These are phyloP conservation scores for Colletes gigas DNA, from an alignment of 1,140 invertebrate genomes.

Conservation along the genomic window DNA sequence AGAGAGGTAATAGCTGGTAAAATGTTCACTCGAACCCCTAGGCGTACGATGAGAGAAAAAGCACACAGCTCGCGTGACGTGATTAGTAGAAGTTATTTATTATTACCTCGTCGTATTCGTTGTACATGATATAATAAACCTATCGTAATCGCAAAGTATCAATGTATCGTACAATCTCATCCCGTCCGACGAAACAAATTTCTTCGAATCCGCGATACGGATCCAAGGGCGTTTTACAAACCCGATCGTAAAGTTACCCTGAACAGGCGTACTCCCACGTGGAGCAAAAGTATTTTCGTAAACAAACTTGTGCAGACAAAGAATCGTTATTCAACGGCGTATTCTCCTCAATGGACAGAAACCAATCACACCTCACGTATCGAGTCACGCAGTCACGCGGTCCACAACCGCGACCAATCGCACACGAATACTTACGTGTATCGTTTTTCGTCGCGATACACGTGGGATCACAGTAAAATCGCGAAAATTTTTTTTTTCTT, in stretches of 20 bases:
- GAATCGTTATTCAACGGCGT: conserved; percentile 16
- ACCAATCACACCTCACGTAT: conserved; percentile 30
- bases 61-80: not conserved
- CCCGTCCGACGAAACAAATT: not conserved
- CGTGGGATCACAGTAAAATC: conserved; percentile 66
- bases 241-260: conserved; percentile 41
- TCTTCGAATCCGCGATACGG: not conserved
- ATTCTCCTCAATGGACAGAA: conserved; percentile 1
- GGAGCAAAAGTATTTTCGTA: conserved; percentile 39
- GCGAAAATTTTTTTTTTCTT: conserved; percentile 30
- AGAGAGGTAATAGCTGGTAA: no score
- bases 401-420: conserved; percentile 13
- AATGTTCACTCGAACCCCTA: no score
- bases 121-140: conserved; percentile 72
- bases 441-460: conserved; percentile 51
- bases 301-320: conserved; percentile 48
- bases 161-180: conserved; percentile 46
- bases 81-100: conserved; percentile 71
- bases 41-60: no score
- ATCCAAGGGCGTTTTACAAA: not conserved
- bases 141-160: conserved; percentile 52
- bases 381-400: conserved; percentile 29
- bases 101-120: conserved; percentile 63
- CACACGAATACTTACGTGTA: conserved; percentile 42
- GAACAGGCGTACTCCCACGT: conserved; percentile 34